Evolutionary conservation across 2,113 vertebrate genomes (phyloP), one percentile per base, ranked within the genome.

Genomic region (Channa argus): DNA sequence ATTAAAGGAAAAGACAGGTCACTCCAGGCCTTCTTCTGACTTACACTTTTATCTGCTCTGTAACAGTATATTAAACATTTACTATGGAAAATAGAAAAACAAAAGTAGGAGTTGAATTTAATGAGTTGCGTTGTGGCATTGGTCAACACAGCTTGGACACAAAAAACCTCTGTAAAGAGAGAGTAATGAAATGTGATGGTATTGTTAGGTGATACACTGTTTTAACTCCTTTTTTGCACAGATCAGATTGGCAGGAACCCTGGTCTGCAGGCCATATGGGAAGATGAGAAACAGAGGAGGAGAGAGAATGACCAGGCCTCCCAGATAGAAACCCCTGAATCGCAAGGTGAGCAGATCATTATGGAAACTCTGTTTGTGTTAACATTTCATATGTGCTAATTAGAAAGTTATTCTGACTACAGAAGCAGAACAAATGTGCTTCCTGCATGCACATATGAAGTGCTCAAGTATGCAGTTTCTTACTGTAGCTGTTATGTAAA

Each of bases 261-360:
- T 14, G 98, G 98, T 34, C 94, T 99, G 15, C 97, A 97, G 84
- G 96, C 95, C 68, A 98, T 99, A 91, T 99, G 98, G 98, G 98
- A 99, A 88, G 98, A 99, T 71, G 98, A 99, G 92, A 99, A 97
- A 86, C 97, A 96, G 86, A 94, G 98, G 44, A 94, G 97, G 81
- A 95, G 96, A 81, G 94, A 96, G 75, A 96, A 94, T 89, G 94
- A 95, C 77, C 93, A 96, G 91, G 89, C 92, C 55, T 98, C 97
- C 73, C 96, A 97, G 86, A 95, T 98, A 72, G 95, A 95, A 65
- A 59, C 93, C 8, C 93, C 96, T 1, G 92, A 96, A 44, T 98
- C 98, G 44, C 98, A 98, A 95, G 98, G 98, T 98, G 92, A 91
- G 85, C 9, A 64, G 5, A 6, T 10, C 14, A 5, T 55, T 50